Evolutionary conservation across 2,888 invertebrate species (phyloP).

Genomic region (Antitype chi): DNA sequence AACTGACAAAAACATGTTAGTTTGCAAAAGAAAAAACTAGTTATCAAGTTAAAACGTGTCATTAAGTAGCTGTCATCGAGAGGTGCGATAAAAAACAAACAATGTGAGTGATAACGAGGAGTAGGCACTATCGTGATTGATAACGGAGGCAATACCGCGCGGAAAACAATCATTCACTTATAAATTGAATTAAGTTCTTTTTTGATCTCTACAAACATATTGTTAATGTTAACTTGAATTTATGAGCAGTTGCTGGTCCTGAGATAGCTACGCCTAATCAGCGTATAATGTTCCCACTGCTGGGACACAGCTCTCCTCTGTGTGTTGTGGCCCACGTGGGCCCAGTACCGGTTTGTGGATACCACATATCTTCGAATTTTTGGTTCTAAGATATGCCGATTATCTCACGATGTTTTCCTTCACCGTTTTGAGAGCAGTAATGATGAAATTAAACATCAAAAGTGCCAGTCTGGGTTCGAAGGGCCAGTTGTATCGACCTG

Average conservation of each 20-base stretch:
- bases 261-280: too few relatives aligned
- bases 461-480: too few relatives aligned
- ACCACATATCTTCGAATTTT: too few relatives aligned
- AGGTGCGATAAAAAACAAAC: constrained; percentile 21
- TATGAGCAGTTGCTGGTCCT: background rate
- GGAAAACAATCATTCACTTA: constrained; percentile 5
- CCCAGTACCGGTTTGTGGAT: too few relatives aligned
- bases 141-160: constrained; percentile 18
- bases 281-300: too few relatives aligned
- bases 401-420: too few relatives aligned
- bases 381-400: too few relatives aligned
- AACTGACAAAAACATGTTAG: background rate
- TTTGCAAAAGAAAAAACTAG: background rate
- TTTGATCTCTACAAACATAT: background rate
- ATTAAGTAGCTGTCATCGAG: background rate
- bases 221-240: background rate
- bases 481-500: too few relatives aligned
- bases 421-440: too few relatives aligned
- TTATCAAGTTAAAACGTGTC: background rate
- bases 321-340: too few relatives aligned
- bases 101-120: constrained; percentile 28
- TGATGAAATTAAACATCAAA: too few relatives aligned
- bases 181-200: constrained; percentile 17
- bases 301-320: too few relatives aligned
- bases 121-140: constrained; percentile 36